Percentiles rank a stretch among this genome's conserved stretches.
Evolutionary conservation across 2,113 vertebrate species (phyloP).

Genomic region (Catharus fuscescens): DNA sequence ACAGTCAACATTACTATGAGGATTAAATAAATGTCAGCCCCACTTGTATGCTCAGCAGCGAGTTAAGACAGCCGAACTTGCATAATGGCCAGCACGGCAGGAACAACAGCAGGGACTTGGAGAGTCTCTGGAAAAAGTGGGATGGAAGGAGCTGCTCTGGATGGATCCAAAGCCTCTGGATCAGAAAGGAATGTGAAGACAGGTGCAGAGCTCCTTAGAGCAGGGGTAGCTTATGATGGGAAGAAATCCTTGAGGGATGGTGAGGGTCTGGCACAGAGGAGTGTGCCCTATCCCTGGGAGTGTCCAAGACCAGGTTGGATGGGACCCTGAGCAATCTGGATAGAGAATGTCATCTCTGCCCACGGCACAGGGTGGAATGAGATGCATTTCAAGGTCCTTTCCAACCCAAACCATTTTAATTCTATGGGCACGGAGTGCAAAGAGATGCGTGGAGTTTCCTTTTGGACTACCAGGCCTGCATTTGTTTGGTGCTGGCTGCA

Average conservation of each 20-base stretch:
- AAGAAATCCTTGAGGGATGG: not conserved
- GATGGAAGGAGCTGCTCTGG: not conserved
- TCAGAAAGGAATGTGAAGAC: not conserved
- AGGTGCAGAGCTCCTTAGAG: not conserved
- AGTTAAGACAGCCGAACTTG: constrained; percentile 11
- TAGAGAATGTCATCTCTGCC: not conserved
- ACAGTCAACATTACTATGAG: constrained; percentile 69
- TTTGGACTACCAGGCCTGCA: not conserved
- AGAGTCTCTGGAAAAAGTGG: not conserved
- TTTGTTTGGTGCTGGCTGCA: not conserved
- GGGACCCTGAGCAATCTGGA: not conserved
- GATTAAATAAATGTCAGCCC: constrained; percentile 78
- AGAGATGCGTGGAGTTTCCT: rapidly evolving
- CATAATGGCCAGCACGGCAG: not conserved
- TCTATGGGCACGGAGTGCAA: not conserved
- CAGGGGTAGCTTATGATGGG: not conserved
- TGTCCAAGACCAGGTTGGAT: not conserved
- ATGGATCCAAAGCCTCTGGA: not conserved
- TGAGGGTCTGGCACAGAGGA: not conserved
- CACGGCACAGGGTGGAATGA: not conserved
- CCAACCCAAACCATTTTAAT: not conserved
- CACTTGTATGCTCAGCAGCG: constrained; percentile 30
- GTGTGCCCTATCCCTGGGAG: not conserved
- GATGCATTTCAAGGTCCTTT: not conserved
- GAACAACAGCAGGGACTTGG: not conserved